Conservation (phyloP, 2,888 invertebrate genomes). For the Eupithecia exiguata region DNA sequence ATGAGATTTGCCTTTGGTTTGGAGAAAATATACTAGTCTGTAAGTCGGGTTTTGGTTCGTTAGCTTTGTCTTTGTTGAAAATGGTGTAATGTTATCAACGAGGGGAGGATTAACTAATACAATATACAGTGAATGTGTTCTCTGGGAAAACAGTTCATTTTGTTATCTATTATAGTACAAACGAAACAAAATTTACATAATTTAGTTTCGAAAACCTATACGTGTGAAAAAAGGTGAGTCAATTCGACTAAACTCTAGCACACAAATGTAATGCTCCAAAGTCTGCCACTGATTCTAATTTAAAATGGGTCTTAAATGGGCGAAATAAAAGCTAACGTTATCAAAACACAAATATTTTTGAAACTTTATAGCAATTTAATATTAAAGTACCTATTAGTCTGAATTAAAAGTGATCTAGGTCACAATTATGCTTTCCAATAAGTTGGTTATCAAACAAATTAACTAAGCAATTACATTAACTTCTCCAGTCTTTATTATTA, state of each 20-base stretch:
- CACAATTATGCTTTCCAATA: neutral
- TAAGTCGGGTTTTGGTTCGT: slow-evolving; percentile 9
- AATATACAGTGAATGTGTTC: neutral
- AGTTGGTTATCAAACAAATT: neutral
- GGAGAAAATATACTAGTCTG: slow-evolving; percentile 7
- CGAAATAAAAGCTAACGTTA: neutral
- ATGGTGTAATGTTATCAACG: neutral
- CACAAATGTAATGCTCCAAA: neutral
- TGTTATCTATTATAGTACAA: neutral
- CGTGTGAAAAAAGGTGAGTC: neutral
- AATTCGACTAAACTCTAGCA: neutral
- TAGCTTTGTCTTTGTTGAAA: slow-evolving; percentile 8
- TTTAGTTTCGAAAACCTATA: neutral
- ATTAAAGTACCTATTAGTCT: neutral
- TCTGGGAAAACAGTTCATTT: neutral
- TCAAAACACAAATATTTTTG: neutral
- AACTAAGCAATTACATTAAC: neutral
- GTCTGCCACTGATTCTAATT: neutral
- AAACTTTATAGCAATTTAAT: neutral
- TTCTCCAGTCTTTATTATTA: too few species aligned
- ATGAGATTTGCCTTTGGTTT: slow-evolving; percentile 11
- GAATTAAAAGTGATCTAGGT: neutral
- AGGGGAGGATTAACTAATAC: neutral
- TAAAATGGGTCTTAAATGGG: neutral
- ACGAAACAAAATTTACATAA: neutral